Base-by-base conservation (phyloP, 2,113 vertebrate genomes). In the Aviceda subcristata region DNA sequence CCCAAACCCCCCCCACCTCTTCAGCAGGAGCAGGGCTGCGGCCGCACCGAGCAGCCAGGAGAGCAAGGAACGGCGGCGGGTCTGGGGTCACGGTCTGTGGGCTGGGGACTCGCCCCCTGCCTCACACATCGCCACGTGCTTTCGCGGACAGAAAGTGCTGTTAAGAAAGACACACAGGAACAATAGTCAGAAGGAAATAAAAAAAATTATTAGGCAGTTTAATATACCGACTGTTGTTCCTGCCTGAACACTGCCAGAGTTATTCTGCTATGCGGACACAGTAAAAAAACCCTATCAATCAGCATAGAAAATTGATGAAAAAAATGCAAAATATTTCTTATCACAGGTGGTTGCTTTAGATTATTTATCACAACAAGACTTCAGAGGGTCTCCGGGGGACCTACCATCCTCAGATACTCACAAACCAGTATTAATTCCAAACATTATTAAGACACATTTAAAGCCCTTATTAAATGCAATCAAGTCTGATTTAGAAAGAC, bases 401-500 rank as follows among this genome's bases (percentile, higher is more conserved):
- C 93, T 38, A 26, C 97, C 91, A 93, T 94, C 84, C 78, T 93
- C 96, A 75, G 48, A 39, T 55, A 85, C 97, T 94, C 74, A 92
- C 82, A 86, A 92, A 90, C 87, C 87, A 88, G 87, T 90, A 97
- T 97, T 98, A 97, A 98, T 97, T 97, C 90, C 96, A 96, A 96
- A 86, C 95, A 81, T 92, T 96, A 97, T 96, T 97, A 97, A 96
- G 67, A 88, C 84, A 96, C 81, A 84, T 90, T 80, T 95, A 96
- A 96, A 97, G 57, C 86, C 57, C 81, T 95, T 97, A 98, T 97
- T 97, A 97, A 98, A 97, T 94, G 72, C 80, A 98, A 97, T 97
- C 97, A 98, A 96, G 60, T 95, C 87, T 97, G 94, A 97, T 97
- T 98, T 96, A 90, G 92, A 97, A 79, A 94, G 81, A 95, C 50